Evolutionary conservation across 2,888 invertebrate species (phyloP).

Genomic region (Dolomedes plantarius): DNA sequence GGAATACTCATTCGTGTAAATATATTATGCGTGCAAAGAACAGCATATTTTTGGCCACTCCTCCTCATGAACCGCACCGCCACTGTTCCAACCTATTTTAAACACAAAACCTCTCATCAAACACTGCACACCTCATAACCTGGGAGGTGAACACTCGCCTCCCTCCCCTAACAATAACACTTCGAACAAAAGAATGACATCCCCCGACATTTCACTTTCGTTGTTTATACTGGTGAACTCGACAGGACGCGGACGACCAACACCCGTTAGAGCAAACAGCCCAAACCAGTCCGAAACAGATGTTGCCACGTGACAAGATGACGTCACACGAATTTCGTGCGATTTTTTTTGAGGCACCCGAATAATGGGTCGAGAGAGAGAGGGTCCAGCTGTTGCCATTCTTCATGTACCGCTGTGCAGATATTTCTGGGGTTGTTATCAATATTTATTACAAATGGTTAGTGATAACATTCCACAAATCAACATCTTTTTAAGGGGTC

Average conservation of each 20-base stretch:
- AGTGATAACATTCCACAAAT: too few relatives aligned
- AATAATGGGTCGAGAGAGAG: slow-evolving; percentile 37
- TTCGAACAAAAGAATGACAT: not conserved
- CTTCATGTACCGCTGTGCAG: slow-evolving; percentile 18
- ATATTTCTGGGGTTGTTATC: too few relatives aligned
- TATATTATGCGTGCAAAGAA: too few relatives aligned
- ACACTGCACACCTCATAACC: too few relatives aligned
- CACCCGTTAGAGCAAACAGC: slow-evolving; percentile 60
- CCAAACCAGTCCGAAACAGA: slow-evolving; percentile 58
- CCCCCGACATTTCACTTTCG: not conserved
- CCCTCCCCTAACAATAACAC: not conserved
- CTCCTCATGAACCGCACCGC: too few relatives aligned
- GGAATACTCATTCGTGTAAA: too few relatives aligned
- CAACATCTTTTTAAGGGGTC: too few relatives aligned
- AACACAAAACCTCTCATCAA: too few relatives aligned
- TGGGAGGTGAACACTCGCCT: not conserved
- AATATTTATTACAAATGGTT: too few relatives aligned
- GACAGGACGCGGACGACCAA: not conserved
- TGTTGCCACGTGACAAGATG: slow-evolving; percentile 63
- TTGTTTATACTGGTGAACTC: slow-evolving; percentile 22
- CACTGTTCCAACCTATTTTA: too few relatives aligned
- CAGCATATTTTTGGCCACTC: too few relatives aligned
- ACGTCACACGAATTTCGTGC: slow-evolving; percentile 32
- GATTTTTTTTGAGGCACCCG: slow-evolving; percentile 28
- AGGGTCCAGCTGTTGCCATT: slow-evolving; percentile 38